A percentile compares a stretch with the other conserved stretches of the same genome.
phyloP scores from a whole-genome alignment of 2,888 invertebrate genomes.

The Synergus umbraculus region DNA sequence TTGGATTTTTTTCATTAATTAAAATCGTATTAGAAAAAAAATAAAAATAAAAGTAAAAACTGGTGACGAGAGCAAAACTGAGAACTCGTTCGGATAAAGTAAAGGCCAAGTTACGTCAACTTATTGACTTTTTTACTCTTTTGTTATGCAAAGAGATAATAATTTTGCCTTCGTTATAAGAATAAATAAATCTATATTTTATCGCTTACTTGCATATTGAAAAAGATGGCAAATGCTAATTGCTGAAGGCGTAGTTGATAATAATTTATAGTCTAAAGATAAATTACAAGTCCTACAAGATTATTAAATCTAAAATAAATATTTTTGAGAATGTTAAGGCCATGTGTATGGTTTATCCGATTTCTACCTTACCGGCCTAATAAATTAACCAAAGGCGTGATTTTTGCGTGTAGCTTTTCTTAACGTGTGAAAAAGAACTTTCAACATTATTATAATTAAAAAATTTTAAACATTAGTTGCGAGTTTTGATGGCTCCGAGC shows the following conservation, averaged over 20 bases:
- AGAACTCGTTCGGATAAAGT: slow-evolving; percentile 10
- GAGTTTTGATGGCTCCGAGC: slow-evolving; percentile 61
- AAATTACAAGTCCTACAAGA: too few relatives aligned
- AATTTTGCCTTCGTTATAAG: slow-evolving; percentile 1
- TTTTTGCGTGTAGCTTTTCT: not conserved
- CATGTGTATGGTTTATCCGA: too few relatives aligned
- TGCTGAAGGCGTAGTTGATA: not conserved
- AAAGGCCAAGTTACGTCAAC: not conserved
- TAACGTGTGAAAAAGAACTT: slow-evolving; percentile 5
- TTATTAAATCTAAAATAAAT: too few relatives aligned
- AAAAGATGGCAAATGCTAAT: slow-evolving; percentile 17
- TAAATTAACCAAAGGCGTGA: slow-evolving; percentile 5
- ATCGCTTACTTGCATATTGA: slow-evolving; percentile 33
- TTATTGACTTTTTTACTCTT: not conserved
- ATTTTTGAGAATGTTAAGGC: too few relatives aligned
- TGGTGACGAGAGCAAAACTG: slow-evolving; percentile 16
- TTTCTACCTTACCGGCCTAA: not conserved
- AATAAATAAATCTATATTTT: slow-evolving; percentile 14
- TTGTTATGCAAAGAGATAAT: slow-evolving; percentile 3
- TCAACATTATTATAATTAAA: slow-evolving; percentile 44
- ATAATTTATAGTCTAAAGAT: not conserved
- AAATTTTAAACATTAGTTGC: slow-evolving; percentile 63
- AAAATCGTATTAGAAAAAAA: slow-evolving; percentile 15
- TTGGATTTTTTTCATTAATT: slow-evolving; percentile 20
- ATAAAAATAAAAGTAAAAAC: not conserved